A percentile compares a stretch with the other conserved stretches of the same genome.
phyloP scores from a whole-genome alignment of 1,140 invertebrate genomes.

The Grapholita molesta region DNA sequence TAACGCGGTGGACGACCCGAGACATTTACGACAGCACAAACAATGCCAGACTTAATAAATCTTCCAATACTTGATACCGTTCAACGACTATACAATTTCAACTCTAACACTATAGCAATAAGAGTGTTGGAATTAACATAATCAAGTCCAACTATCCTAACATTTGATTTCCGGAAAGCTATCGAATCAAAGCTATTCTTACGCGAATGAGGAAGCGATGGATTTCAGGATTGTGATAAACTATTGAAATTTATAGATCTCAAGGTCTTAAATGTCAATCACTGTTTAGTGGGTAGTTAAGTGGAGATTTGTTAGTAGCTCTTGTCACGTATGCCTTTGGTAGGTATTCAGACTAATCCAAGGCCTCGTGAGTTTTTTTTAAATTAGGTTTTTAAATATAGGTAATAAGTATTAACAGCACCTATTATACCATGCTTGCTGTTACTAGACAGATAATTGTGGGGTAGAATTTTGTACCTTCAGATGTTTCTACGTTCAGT shows the following conservation, averaged over 20 bases:
- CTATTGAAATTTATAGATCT: neutral
- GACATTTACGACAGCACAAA: slow-evolving; percentile 49
- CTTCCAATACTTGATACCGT: slow-evolving; percentile 24
- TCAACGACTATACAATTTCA: neutral
- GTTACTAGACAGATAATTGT: too few species aligned
- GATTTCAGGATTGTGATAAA: slow-evolving; percentile 13
- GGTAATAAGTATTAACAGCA: too few species aligned
- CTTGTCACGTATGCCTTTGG: slow-evolving; percentile 11
- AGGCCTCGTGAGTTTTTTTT: too few species aligned
- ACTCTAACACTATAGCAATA: neutral
- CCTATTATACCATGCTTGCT: too few species aligned
- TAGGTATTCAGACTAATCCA: too few species aligned
- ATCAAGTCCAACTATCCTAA: neutral
- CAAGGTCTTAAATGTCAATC: neutral
- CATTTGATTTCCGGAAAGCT: slow-evolving; percentile 56
- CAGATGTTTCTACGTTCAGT: too few species aligned
- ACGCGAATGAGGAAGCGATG: neutral
- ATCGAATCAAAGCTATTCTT: slow-evolving; percentile 40
- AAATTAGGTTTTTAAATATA: too few species aligned
- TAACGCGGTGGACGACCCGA: slow-evolving; percentile 41
- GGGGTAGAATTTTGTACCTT: too few species aligned
- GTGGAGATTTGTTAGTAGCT: neutral
- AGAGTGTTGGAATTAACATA: neutral
- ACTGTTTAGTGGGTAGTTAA: neutral
- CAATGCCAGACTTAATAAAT: slow-evolving; percentile 58